phyloP scores from a whole-genome alignment of 2,797 vertebrate species.

The Vireo griseus region DNA sequence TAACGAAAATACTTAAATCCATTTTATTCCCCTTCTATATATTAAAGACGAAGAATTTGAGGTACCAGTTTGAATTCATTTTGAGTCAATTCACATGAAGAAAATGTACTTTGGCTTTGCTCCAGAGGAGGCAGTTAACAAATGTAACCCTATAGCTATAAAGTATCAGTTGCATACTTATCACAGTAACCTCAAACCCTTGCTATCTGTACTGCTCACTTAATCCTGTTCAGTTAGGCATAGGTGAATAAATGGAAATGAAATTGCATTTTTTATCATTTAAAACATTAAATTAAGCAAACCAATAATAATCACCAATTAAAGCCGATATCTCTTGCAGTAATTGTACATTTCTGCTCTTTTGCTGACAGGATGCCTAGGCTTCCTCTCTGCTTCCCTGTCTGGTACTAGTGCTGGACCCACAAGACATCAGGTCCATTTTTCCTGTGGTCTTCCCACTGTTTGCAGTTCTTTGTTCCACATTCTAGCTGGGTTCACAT shows the following conservation, averaged over 20 bases:
- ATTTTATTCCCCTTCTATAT: background rate
- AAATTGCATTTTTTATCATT: background rate
- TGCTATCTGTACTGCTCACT: background rate
- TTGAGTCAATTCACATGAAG: background rate
- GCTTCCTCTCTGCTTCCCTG: background rate
- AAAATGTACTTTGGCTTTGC: background rate
- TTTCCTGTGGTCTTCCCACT: background rate
- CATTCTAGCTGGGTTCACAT: background rate
- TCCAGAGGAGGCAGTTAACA: background rate
- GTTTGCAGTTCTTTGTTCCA: background rate
- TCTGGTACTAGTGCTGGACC: background rate
- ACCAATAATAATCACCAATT: background rate
- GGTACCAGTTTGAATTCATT: background rate
- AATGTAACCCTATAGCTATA: background rate
- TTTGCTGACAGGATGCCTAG: background rate
- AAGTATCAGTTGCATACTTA: background rate
- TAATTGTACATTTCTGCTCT: background rate
- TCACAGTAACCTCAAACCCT: background rate
- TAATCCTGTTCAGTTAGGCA: background rate
- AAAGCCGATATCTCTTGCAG: background rate
- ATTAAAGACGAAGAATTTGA: background rate
- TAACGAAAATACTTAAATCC: background rate
- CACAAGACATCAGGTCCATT: background rate
- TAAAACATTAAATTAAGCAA: background rate
- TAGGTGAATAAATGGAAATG: background rate